These are phyloP conservation scores for Sebastes wilsoni DNA, from an alignment of 2,797 vertebrate species.

Conservation along the genomic window DNA sequence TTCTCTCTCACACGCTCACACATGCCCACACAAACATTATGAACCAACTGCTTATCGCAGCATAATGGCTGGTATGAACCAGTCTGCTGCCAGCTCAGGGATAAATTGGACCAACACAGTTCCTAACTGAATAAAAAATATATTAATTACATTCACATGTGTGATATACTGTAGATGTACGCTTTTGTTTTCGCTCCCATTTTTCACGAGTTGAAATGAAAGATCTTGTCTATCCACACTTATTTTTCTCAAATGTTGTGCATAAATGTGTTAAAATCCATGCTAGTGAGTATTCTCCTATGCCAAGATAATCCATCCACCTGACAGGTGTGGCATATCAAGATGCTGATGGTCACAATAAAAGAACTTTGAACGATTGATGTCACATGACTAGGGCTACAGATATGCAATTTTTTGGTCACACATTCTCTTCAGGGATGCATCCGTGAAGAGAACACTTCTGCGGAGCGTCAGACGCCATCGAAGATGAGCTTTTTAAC, in stretches of 20 bases:
- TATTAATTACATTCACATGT: neutral
- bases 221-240: neutral
- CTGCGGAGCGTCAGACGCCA: no score
- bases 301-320: no score
- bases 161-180: neutral
- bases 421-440: neutral
- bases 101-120: neutral
- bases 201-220: neutral
- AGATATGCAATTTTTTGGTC: neutral
- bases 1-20: slow-evolving; percentile 22
- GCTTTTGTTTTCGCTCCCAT: neutral
- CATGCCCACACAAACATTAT: slow-evolving; percentile 48
- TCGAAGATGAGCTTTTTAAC: no score
- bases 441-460: no score
- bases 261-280: neutral
- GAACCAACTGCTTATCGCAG: slow-evolving; percentile 53
- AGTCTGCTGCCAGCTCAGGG: neutral
- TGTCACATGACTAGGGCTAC: neutral
- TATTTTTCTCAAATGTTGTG: neutral
- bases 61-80: slow-evolving; percentile 24
- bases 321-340: neutral
- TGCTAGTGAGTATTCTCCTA: no score
- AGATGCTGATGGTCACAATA: neutral
- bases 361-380: neutral
- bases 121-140: neutral